Conservation (phyloP, 1,140 invertebrate genomes). For the Zaprionus lachaisei region DNA sequence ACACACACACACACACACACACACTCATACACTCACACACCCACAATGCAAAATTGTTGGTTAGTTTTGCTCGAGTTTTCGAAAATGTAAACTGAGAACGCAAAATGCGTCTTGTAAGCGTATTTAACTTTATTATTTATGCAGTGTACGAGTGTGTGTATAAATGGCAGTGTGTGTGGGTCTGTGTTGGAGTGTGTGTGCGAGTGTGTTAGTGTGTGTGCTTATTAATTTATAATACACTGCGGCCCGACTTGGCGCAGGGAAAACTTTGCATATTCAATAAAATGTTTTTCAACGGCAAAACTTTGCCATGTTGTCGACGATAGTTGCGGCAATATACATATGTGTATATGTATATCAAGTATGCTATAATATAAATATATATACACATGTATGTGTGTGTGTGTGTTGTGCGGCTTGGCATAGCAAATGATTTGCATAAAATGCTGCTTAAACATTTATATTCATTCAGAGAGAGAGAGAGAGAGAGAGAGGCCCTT, state of each 20-base stretch:
- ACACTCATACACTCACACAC: conserved; percentile 3
- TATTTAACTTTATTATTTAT: conserved; percentile 83
- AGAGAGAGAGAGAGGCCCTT: neutral
- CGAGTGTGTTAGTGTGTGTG: conserved; percentile 15
- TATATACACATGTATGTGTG: neutral
- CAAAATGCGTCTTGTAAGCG: conserved; percentile 77
- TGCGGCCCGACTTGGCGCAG: conserved; percentile 66
- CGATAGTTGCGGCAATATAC: conserved; percentile 3
- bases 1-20: conserved; percentile 2
- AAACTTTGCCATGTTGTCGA: conserved; percentile 54
- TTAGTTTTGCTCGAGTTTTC: conserved; percentile 46
- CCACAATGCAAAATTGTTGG: conserved; percentile 39
- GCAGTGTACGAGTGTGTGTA: conserved; percentile 32
- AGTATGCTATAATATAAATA: conserved; percentile 1
- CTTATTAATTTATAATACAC: conserved; percentile 83
- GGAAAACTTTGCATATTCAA: conserved; percentile 66
- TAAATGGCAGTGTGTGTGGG: conserved; percentile 15
- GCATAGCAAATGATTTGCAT: conserved; percentile 66
- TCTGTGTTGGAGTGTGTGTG: conserved; percentile 6
- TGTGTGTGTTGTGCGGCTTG: conserved; percentile 21
- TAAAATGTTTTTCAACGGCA: conserved; percentile 53
- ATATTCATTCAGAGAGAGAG: conserved; percentile 26
- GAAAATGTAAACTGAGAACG: conserved; percentile 50
- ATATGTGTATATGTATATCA: conserved; percentile 6
- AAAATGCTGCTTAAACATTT: conserved; percentile 71